Evolutionary conservation across 2,888 invertebrate species (phyloP).

Genomic region (Polymixis flavicincta): DNA sequence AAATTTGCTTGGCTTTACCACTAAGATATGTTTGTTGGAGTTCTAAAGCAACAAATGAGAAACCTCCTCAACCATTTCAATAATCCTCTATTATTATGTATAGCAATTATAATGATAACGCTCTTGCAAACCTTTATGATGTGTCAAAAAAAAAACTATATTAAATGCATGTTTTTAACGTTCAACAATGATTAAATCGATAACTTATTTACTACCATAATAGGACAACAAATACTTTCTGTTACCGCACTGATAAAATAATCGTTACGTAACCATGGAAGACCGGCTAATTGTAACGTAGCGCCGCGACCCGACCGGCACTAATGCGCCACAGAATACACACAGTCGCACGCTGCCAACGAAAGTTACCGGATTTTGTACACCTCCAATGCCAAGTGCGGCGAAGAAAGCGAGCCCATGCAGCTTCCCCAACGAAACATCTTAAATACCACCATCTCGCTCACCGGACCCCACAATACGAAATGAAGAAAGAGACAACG

Average conservation of each 20-base stretch:
- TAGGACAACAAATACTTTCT: slow-evolving; percentile 66
- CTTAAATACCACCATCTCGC: slow-evolving; percentile 82
- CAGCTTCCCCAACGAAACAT: slow-evolving; percentile 80
- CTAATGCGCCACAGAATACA: slow-evolving; percentile 74
- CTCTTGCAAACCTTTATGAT: not conserved
- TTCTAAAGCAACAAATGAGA: not conserved
- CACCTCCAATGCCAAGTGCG: slow-evolving; percentile 89
- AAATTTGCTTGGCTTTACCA: not conserved
- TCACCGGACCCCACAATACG: slow-evolving; percentile 71
- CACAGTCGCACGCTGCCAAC: slow-evolving; percentile 81
- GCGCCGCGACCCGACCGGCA: slow-evolving; percentile 70
- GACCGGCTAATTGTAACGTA: slow-evolving; percentile 81
- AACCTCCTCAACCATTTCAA: not conserved
- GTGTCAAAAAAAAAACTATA: not conserved
- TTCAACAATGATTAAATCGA: not conserved
- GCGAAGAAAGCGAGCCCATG: slow-evolving; percentile 88
- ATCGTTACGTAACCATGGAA: slow-evolving; percentile 81
- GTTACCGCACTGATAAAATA: slow-evolving; percentile 79
- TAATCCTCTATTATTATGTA: not conserved
- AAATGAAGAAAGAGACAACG: slow-evolving; percentile 83
- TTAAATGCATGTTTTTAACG: not conserved
- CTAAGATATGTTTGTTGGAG: not conserved
- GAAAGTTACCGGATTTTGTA: slow-evolving; percentile 90
- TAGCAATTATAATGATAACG: not conserved
- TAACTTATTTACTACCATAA: slow-evolving; percentile 35